phyloP scores from a whole-genome alignment of 2,888 invertebrate species.

The Drosophila borborema region DNA sequence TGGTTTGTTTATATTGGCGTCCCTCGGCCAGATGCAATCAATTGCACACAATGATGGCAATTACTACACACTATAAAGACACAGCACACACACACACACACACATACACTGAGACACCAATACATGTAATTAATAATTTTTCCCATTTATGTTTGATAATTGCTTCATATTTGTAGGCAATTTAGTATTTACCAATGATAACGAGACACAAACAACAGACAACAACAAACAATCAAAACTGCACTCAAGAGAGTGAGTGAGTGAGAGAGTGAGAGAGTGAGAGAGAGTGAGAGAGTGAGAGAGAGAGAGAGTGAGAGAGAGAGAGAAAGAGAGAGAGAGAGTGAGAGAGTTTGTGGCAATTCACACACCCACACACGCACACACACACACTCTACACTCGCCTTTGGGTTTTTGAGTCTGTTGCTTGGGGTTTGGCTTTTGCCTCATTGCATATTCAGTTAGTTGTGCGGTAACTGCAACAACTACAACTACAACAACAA shows the following conservation, averaged over 20 bases:
- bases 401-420: slow-evolving; percentile 26
- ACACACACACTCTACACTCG: not conserved
- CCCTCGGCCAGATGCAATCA: slow-evolving; percentile 75
- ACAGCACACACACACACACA: slow-evolving; percentile 1
- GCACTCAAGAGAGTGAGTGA: slow-evolving; percentile 42
- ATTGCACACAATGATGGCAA: slow-evolving; percentile 76
- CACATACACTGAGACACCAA: slow-evolving; percentile 10
- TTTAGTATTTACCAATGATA: slow-evolving; percentile 74
- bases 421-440: slow-evolving; percentile 43
- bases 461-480: slow-evolving; percentile 42
- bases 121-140: slow-evolving; percentile 71
- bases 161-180: slow-evolving; percentile 76
- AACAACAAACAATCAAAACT: slow-evolving; percentile 24
- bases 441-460: slow-evolving; percentile 78
- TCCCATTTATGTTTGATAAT: slow-evolving; percentile 73
- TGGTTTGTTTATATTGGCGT: slow-evolving; percentile 77
- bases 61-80: slow-evolving; percentile 52
- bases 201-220: slow-evolving; percentile 48
- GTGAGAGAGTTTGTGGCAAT: not conserved
- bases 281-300: not conserved
- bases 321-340: not conserved
- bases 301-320: slow-evolving; percentile 12
- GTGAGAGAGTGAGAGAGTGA: slow-evolving; percentile 8
- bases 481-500: not conserved
- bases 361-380: not conserved